A percentile compares a stretch with the other conserved stretches of the same genome.
Evolutionary conservation across 2,797 vertebrate genomes (phyloP).

Genomic region (Takifugu ocellatus): DNA sequence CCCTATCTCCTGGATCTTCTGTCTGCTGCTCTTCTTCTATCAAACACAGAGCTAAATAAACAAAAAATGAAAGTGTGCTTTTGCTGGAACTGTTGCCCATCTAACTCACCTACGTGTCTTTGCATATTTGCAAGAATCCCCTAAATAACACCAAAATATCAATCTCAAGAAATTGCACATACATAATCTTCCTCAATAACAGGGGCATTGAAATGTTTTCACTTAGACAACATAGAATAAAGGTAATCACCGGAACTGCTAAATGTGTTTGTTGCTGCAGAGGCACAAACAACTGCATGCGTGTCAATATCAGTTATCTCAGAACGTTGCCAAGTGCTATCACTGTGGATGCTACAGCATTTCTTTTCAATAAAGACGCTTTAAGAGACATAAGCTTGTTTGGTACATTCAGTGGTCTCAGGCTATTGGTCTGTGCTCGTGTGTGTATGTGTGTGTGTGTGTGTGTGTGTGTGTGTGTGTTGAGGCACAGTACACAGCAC

Average conservation of each 20-base stretch:
- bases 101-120: slow-evolving; percentile 11
- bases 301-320: slow-evolving; percentile 5
- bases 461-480: too few relatives aligned
- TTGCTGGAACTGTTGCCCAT: slow-evolving; percentile 15
- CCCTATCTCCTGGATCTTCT: slow-evolving; percentile 56
- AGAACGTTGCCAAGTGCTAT: slow-evolving; percentile 19
- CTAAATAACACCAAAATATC: slow-evolving; percentile 3
- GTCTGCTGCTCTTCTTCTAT: slow-evolving; percentile 55
- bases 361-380: slow-evolving; percentile 55
- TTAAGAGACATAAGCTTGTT: slow-evolving; percentile 8
- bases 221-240: slow-evolving; percentile 8
- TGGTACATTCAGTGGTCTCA: neutral
- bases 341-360: slow-evolving; percentile 17
- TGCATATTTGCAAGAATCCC: slow-evolving; percentile 1
- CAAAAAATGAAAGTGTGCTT: slow-evolving; percentile 7
- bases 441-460: too few relatives aligned
- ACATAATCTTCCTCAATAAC: slow-evolving; percentile 6
- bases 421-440: too few relatives aligned
- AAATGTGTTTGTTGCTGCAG: slow-evolving; percentile 14
- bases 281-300: slow-evolving; percentile 5
- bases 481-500: too few relatives aligned
- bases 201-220: slow-evolving; percentile 8
- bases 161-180: slow-evolving; percentile 8
- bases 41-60: slow-evolving; percentile 39
- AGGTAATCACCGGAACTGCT: slow-evolving; percentile 11